phyloP scores from a whole-genome alignment of 2,888 invertebrate genomes.

The Pachliopta kotzebuea region DNA sequence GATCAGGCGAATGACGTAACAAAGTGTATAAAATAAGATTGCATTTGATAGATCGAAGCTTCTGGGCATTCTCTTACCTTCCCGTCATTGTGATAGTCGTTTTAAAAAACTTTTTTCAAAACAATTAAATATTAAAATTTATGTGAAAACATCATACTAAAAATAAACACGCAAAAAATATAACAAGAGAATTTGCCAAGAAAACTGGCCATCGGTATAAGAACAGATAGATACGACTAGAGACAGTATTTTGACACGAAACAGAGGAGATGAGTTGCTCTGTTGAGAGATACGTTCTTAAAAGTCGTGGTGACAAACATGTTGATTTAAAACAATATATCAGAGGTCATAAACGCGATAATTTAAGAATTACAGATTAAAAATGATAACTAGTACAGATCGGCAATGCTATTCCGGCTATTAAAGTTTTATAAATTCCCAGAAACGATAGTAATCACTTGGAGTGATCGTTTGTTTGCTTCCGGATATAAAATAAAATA shows the following conservation, averaged over 20 bases:
- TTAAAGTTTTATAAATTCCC: no score
- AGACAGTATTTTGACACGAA: slow-evolving; percentile 29
- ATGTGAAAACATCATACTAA: slow-evolving; percentile 35
- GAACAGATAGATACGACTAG: slow-evolving; percentile 23
- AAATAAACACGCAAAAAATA: slow-evolving; percentile 36
- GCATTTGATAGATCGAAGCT: slow-evolving; percentile 10
- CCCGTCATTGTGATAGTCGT: slow-evolving; percentile 14
- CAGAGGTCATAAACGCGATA: slow-evolving; percentile 19
- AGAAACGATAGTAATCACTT: no score
- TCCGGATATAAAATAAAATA: no score
- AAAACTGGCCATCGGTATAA: slow-evolving; percentile 35
- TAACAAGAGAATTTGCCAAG: slow-evolving; percentile 41
- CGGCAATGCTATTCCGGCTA: no score
- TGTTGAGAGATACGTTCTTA: slow-evolving; percentile 46
- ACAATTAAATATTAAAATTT: slow-evolving; percentile 37
- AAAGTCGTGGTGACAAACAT: slow-evolving; percentile 42
- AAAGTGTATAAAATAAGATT: slow-evolving; percentile 10
- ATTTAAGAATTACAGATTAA: neutral
- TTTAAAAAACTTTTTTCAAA: slow-evolving; percentile 22
- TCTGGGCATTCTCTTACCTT: slow-evolving; percentile 3
- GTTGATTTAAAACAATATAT: slow-evolving; percentile 31
- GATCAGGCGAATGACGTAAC: slow-evolving; percentile 20
- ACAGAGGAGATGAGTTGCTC: slow-evolving; percentile 31
- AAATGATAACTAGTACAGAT: no score
- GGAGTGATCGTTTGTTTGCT: no score